Evolutionary conservation across 2,888 invertebrate genomes (phyloP).

Genomic region (Stictocephala bisonia): DNA sequence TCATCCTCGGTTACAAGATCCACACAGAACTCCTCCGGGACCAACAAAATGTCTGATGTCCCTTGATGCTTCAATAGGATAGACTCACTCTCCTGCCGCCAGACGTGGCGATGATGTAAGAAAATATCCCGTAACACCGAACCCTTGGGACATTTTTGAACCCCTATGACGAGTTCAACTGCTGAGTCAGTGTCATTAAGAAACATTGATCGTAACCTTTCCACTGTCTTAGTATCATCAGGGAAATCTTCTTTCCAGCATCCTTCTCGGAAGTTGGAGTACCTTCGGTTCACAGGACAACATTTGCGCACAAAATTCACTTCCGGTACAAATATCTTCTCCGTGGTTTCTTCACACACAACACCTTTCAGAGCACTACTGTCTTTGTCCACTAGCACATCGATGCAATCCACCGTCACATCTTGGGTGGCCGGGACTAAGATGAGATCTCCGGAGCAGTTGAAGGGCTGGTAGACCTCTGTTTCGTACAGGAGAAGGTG

Average conservation of each 20-base stretch:
- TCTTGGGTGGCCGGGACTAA: neutral
- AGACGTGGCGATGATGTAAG: conserved; percentile 46
- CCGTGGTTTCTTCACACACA: neutral
- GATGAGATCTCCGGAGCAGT: neutral
- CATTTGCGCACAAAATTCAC: conserved; percentile 56
- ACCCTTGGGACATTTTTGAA: conserved; percentile 50
- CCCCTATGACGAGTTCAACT: conserved; percentile 50
- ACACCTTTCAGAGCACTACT: neutral
- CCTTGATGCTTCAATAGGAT: conserved; percentile 49
- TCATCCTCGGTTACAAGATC: conserved; percentile 56
- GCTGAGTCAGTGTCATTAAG: conserved; percentile 47
- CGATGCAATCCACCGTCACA: neutral
- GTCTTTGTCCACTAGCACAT: neutral
- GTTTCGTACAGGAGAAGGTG: conserved; percentile 23
- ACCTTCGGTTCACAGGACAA: conserved; percentile 52
- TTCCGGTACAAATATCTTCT: conserved; percentile 47
- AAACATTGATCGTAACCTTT: conserved; percentile 49
- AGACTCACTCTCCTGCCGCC: conserved; percentile 52
- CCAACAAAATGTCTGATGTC: conserved; percentile 45
- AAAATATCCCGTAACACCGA: conserved; percentile 53
- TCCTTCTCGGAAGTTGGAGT: conserved; percentile 49
- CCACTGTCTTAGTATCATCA: conserved; percentile 26
- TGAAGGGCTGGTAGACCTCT: conserved; percentile 13
- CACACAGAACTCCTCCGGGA: conserved; percentile 60
- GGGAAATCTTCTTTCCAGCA: conserved; percentile 49